Base-by-base conservation (phyloP, 1,140 invertebrate species). In the Reticulitermes speratus region DNA sequence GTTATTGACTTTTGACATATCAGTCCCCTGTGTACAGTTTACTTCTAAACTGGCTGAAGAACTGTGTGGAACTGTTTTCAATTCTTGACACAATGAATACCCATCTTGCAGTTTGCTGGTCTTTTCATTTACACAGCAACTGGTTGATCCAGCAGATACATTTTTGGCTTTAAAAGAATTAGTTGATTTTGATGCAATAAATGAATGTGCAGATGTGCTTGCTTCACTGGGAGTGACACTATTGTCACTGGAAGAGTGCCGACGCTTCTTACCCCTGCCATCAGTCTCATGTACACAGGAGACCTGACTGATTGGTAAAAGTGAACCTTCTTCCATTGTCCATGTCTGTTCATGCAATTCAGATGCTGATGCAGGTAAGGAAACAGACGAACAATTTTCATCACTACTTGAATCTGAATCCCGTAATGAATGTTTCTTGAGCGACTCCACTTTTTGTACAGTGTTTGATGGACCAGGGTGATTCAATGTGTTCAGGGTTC, bases 371-470 rank as follows among this genome's bases (percentile, higher is more conserved):
- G 16, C 19, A 55, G 52, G 52, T 19, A 16, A 55, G 19, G 52
- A 9, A 9, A 25, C 65, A 30, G 65, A 30, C 9, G 65, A n/a
- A 30, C 7, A n/a, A 30, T 75, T 75, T n/a, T 30, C 65, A 75
- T 75, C 65, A 75, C 65, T 75, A 75, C 65, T 75, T n/a, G 65
- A 75, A 75, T 75, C 65, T 30, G 65, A 75, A 75, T 75, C 65
- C 0, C 14, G 25, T n/a, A 2, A 75, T 11, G 65, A 2, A n/a
- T 75, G 65, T 75, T 75, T 75, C 65, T 75, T 25, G n/a, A 11
- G n/a, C 30, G n/a, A 30, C 65, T 8, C n/a, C n/a, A 30, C 8
- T n/a, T 75, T 30, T 75, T 8, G 25, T 30, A 6, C 25, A n/a
- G 19, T n/a, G 25, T 48, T 7, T 23, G 59, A 65, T 25, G 59